A percentile compares a stretch with the other conserved stretches of the same genome.
phyloP scores from a whole-genome alignment of 2,888 invertebrate genomes.

The Malthinus seriepunctatus region DNA sequence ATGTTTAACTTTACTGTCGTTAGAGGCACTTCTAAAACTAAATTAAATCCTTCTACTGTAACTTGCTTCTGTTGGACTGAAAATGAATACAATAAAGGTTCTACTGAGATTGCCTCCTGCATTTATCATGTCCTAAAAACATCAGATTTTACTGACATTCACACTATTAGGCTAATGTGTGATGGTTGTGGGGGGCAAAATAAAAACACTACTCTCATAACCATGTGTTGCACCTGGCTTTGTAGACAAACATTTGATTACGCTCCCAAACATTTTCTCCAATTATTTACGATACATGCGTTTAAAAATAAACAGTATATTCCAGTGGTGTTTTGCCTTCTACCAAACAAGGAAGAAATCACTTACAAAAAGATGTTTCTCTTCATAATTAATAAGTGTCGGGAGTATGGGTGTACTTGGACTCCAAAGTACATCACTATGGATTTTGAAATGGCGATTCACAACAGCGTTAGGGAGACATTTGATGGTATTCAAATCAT shows the following conservation, averaged over 20 bases:
- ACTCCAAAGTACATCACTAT: no score
- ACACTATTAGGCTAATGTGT: background rate
- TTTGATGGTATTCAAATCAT: no score
- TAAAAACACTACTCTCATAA: no score
- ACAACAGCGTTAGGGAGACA: no score
- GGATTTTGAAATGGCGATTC: no score
- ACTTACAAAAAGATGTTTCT: background rate
- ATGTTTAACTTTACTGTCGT: slow-evolving; percentile 45
- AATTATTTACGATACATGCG: background rate
- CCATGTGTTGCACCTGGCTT: no score
- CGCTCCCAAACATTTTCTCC: background rate
- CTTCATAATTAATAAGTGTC: background rate
- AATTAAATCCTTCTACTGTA: slow-evolving; percentile 12
- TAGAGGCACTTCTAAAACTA: slow-evolving; percentile 38
- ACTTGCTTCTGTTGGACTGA: background rate
- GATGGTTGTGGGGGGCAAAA: background rate
- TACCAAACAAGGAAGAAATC: no score
- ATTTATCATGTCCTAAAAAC: background rate
- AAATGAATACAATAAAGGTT: background rate
- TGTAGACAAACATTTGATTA: no score
- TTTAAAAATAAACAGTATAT: background rate
- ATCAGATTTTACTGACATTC: background rate
- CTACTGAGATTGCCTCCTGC: background rate
- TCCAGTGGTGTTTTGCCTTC: background rate
- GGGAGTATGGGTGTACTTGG: no score